These are phyloP conservation scores for Psittacara wagleri DNA, from an alignment of 2,113 vertebrate species.

Conservation along the genomic window DNA sequence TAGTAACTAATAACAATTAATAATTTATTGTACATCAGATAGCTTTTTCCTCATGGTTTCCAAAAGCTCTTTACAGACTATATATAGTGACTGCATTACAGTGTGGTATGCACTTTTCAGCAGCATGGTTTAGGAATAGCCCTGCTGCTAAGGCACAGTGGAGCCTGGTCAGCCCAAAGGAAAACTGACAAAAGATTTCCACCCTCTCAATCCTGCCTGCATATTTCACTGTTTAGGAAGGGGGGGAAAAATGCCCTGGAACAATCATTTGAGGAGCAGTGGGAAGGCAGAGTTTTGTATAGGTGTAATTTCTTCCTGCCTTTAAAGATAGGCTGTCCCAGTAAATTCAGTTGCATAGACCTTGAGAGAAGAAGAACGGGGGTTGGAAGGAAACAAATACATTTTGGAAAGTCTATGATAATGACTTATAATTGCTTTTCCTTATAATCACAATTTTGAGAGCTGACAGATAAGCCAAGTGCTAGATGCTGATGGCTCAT, in stretches of 20 bases:
- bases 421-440: conserved; percentile 56
- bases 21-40: conserved; percentile 66
- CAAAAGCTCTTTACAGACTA: conserved; percentile 66
- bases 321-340: conserved; percentile 19
- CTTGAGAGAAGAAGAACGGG: not conserved
- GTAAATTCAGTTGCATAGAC: conserved; percentile 5
- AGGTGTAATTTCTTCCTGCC: conserved; percentile 7
- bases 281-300: not conserved
- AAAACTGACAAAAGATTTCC: not conserved
- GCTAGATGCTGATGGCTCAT: not conserved
- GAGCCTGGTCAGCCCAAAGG: not conserved
- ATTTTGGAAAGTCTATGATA: conserved; percentile 40
- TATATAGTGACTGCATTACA: conserved; percentile 57
- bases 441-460: conserved; percentile 49
- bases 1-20: conserved; percentile 61
- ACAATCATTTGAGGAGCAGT: not conserved
- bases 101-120: conserved; percentile 50
- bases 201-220: not conserved
- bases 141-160: not conserved
- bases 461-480: conserved; percentile 45
- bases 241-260: not conserved
- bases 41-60: conserved; percentile 63
- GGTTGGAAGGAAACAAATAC: conserved; percentile 29
- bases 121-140: conserved; percentile 11
- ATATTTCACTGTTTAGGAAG: not conserved